phyloP scores from a whole-genome alignment of 92 coral and sea anemone genomes.

The Porites divaricata region DNA sequence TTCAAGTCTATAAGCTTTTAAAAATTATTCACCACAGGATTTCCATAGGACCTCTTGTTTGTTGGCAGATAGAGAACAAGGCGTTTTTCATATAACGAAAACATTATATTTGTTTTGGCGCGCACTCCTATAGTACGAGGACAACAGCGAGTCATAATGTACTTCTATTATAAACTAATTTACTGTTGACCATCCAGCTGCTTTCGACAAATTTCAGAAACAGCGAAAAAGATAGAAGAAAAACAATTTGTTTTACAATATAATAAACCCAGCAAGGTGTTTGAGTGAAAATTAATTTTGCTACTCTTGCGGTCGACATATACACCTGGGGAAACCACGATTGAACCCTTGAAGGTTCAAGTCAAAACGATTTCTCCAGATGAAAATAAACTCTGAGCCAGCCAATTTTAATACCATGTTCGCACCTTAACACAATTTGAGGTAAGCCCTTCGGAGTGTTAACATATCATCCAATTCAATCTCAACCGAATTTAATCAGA shows the following conservation, averaged over 20 bases:
- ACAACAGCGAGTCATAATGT: neutral
- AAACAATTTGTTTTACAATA: conserved; percentile 20
- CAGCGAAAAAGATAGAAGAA: neutral
- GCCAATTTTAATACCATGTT: conserved; percentile 1
- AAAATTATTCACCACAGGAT: neutral
- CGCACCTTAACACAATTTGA: neutral
- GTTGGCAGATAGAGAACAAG: neutral
- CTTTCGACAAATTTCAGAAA: conserved; percentile 5
- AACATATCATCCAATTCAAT: neutral
- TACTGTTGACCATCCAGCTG: conserved; percentile 22
- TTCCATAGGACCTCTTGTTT: neutral
- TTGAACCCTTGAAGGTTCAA: neutral
- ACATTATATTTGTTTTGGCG: neutral
- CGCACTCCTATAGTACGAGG: neutral
- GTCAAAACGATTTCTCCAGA: neutral
- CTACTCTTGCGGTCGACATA: conserved; percentile 4
- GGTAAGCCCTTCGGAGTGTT: neutral
- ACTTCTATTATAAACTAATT: neutral
- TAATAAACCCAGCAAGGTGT: conserved; percentile 22
- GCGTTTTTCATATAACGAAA: neutral
- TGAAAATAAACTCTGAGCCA: neutral
- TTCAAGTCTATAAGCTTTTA: neutral
- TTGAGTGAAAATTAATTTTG: conserved; percentile 6
- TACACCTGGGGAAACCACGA: conserved; percentile 9
- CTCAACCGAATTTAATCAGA: neutral